A percentile compares a stretch with the other conserved stretches of the same genome.
phyloP scores from a whole-genome alignment of 2,113 vertebrate species.

The Scartelaos histophorus region DNA sequence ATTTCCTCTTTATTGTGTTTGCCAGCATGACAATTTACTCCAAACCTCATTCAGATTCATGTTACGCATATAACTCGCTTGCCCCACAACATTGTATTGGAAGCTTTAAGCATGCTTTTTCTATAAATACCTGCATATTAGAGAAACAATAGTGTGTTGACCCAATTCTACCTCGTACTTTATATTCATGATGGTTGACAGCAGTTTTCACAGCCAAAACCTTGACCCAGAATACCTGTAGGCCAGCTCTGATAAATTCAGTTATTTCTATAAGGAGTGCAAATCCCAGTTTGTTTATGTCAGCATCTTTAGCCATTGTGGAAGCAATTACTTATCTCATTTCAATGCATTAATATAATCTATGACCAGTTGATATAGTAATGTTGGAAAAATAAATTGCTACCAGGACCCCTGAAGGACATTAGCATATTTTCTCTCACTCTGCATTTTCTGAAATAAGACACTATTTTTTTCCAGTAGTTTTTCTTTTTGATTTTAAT shows the following conservation, averaged over 20 bases:
- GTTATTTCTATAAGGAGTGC: slow-evolving; percentile 10
- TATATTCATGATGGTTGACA: slow-evolving; percentile 2
- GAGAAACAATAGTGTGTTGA: slow-evolving; percentile 29
- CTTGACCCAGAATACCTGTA: slow-evolving; percentile 1
- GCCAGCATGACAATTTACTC: slow-evolving; percentile 55
- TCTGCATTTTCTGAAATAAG: neutral
- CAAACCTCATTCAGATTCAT: slow-evolving; percentile 43
- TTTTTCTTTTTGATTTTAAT: neutral
- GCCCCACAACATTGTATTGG: slow-evolving; percentile 28
- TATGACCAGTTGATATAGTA: slow-evolving; percentile 14
- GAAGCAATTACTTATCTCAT: slow-evolving; percentile 23
- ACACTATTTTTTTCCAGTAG: neutral
- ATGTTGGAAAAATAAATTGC: slow-evolving; percentile 19
- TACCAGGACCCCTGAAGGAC: slow-evolving; percentile 31
- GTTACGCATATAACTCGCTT: slow-evolving; percentile 46
- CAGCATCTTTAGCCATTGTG: slow-evolving; percentile 20
- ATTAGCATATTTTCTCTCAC: neutral
- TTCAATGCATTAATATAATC: slow-evolving; percentile 20
- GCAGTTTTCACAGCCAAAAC: neutral
- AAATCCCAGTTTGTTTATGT: slow-evolving; percentile 21
- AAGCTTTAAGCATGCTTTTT: slow-evolving; percentile 6
- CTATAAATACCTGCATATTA: slow-evolving; percentile 28
- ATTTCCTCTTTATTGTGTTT: slow-evolving; percentile 56
- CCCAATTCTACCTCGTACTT: slow-evolving; percentile 21
- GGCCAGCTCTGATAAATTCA: slow-evolving; percentile 11